phyloP scores from a whole-genome alignment of 1,140 invertebrate species.

The Nephotettix cincticeps region DNA sequence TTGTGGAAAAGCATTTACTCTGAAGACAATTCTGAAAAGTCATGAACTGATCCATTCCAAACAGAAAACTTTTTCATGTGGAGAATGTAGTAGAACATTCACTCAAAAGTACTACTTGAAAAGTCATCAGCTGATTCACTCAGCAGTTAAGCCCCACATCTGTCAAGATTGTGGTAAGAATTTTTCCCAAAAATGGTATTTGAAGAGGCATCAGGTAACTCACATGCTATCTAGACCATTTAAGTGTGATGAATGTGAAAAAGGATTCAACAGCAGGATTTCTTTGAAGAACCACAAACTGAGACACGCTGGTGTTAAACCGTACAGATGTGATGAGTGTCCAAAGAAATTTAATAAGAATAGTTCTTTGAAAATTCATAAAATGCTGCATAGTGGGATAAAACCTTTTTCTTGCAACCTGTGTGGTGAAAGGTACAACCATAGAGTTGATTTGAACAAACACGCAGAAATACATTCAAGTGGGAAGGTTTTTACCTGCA shows the following conservation, averaged over 20 bases:
- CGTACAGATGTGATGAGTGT: conserved; percentile 12
- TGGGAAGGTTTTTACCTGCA: conserved; percentile 33
- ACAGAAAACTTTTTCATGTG: not conserved
- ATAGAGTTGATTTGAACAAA: conserved; percentile 60
- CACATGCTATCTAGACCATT: conserved; percentile 61
- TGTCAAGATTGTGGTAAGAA: conserved; percentile 55
- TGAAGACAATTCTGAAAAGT: conserved; percentile 34
- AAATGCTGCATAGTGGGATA: conserved; percentile 3
- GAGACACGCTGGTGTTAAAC: not conserved
- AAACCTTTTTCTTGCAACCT: conserved; percentile 43
- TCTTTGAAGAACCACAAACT: conserved; percentile 13
- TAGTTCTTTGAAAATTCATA: conserved; percentile 1
- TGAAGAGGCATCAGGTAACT: conserved; percentile 50
- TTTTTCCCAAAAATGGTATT: conserved; percentile 52
- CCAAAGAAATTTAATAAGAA: conserved; percentile 14
- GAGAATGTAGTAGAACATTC: not conserved
- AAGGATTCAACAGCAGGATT: conserved; percentile 50
- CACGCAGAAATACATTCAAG: conserved; percentile 60
- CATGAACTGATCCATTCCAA: not conserved
- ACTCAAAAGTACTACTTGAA: conserved; percentile 49
- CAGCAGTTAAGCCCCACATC: conserved; percentile 48
- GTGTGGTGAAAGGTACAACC: conserved; percentile 53
- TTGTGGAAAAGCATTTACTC: conserved; percentile 57
- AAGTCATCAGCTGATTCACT: conserved; percentile 49
- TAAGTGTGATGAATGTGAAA: conserved; percentile 62